phyloP scores from a whole-genome alignment of 2,888 invertebrate genomes.

The Stenurella melanura region DNA sequence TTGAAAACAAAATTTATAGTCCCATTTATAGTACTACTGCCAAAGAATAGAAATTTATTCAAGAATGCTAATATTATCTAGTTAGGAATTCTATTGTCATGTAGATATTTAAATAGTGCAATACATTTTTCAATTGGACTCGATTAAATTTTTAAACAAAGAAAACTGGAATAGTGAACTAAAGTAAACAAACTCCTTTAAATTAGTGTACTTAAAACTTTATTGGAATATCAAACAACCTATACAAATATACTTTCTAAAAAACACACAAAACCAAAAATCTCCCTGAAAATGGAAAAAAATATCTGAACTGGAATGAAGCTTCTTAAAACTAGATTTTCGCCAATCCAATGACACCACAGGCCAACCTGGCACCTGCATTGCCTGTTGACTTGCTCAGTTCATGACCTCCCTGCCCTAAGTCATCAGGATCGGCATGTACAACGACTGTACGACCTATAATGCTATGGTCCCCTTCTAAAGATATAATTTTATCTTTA shows the following conservation, averaged over 20 bases:
- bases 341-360: slow-evolving; percentile 89
- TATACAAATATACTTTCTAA: slow-evolving; percentile 11
- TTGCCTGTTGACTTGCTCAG: slow-evolving; percentile 95
- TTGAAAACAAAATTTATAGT: too few relatives aligned
- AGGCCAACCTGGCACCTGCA: slow-evolving; percentile 92
- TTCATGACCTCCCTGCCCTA: slow-evolving; percentile 94
- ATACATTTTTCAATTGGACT: too few relatives aligned
- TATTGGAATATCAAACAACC: slow-evolving; percentile 18
- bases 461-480: slow-evolving; percentile 84
- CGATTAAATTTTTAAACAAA: too few relatives aligned
- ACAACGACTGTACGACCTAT: slow-evolving; percentile 91
- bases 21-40: too few relatives aligned
- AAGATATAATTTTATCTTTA: slow-evolving; percentile 79
- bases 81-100: too few relatives aligned
- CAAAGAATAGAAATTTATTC: too few relatives aligned
- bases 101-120: too few relatives aligned
- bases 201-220: slow-evolving; percentile 20
- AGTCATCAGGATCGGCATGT: slow-evolving; percentile 94
- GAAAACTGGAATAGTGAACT: not conserved
- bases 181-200: not conserved
- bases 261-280: slow-evolving; percentile 1
- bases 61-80: too few relatives aligned
- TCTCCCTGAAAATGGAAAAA: slow-evolving; percentile 17
- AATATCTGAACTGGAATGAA: slow-evolving; percentile 28
- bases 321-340: slow-evolving; percentile 67